Evolutionary conservation across 2,888 invertebrate species (phyloP), one percentile per base, ranked within the genome.

Genomic region (Trissolcus japonicus): DNA sequence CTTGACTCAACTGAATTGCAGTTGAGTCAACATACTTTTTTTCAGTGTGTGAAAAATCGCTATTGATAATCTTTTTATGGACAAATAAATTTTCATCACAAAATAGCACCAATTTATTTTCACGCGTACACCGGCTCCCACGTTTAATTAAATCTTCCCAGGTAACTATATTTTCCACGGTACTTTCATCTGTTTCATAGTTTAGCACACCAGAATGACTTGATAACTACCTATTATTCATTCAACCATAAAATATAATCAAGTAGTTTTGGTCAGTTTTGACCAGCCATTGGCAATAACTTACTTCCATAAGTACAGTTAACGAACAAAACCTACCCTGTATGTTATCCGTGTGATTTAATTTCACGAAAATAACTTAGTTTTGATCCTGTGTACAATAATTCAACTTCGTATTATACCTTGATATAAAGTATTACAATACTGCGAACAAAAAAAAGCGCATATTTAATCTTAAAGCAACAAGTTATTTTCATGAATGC

Each of bases 401-500:
- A 4, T 25, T 25, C 2, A 4, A 46, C 7, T 46, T 4, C 3
- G 9, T 46, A 6, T n/a, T n/a, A n/a, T 14, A 16, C 46, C 6
- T 14, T 43, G 46, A 4, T 14, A 1, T 16, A 2, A 16, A 46
- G 14, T 46, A 1, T 46, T 46, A 16, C 46, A 46, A 14, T 46
- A 14, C 11, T 11, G 13, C 0, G 43, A 43, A 43, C 43, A 13
- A 14, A 43, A 11, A n/a, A 43, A 43, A 13, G 25, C 67, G 7
- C 29, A 60, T 14, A 54, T 60, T 68, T 60, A 60, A 68, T 62
- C 46, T 56, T 16, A 69, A 25, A 21, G 69, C 62, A 69, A 69
- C 69, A 61, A 69, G 62, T 69, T 69, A 69, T 69, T 61, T 62
- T 69, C 56, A 56, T 46, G 55, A 48, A 13, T 11, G 16, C n/a